Evolutionary conservation across 2,888 invertebrate species (phyloP).

Genomic region (Epicampocera succincta): DNA sequence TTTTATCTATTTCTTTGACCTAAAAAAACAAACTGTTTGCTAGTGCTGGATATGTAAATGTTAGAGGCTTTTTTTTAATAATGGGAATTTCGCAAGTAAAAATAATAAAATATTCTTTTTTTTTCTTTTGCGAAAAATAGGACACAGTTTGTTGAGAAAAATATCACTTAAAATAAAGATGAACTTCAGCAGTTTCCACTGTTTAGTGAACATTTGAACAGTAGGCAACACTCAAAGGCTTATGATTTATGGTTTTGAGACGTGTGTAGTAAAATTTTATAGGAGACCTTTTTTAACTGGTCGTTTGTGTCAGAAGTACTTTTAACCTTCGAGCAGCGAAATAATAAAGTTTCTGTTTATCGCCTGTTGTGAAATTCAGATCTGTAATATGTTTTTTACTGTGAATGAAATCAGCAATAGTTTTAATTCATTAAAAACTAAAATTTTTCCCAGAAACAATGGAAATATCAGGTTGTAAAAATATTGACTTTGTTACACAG

Average conservation of each 20-base stretch:
- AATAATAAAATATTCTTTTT: neutral
- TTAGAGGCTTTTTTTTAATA: conserved; percentile 4
- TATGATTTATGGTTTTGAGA: neutral
- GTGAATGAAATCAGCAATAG: too few species aligned
- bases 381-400: too few species aligned
- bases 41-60: conserved; percentile 38
- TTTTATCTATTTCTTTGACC: conserved; percentile 52
- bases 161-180: neutral
- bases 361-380: too few species aligned
- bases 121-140: neutral
- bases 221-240: neutral
- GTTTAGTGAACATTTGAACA: neutral
- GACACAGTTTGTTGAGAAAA: neutral
- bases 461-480: too few species aligned
- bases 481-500: too few species aligned
- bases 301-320: too few species aligned
- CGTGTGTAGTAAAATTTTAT: neutral
- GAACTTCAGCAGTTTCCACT: conserved; percentile 2
- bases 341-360: too few species aligned
- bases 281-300: too few species aligned
- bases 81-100: conserved; percentile 20
- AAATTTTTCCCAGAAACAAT: too few species aligned
- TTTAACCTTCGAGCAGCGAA: too few species aligned
- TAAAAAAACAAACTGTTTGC: conserved; percentile 17
- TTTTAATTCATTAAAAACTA: too few species aligned